Evolutionary conservation across 1,140 invertebrate species (phyloP).

Genomic region (Nasonia giraulti): DNA sequence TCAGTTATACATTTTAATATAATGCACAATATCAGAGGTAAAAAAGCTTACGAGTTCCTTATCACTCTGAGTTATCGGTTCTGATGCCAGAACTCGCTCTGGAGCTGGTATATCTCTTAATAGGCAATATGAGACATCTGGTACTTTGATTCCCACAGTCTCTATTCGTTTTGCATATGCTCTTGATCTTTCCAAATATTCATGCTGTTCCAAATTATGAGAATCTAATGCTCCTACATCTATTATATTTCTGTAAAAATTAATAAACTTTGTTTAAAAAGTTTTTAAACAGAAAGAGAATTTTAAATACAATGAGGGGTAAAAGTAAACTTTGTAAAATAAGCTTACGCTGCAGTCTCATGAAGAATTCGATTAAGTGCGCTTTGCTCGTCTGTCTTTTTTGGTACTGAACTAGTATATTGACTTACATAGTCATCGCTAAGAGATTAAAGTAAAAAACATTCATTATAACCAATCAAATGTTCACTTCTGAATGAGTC

Average conservation of each 20-base stretch:
- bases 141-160: constrained; percentile 71
- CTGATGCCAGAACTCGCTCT: constrained; percentile 76
- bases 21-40: constrained; percentile 1
- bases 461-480: constrained; percentile 48
- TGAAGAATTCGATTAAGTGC: constrained; percentile 90
- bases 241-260: constrained; percentile 84
- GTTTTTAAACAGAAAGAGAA: neutral
- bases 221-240: constrained; percentile 88
- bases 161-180: constrained; percentile 80
- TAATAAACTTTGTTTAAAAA: constrained; percentile 33
- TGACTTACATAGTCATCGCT: constrained; percentile 80
- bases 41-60: constrained; percentile 75
- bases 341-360: constrained; percentile 89
- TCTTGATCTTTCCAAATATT: constrained; percentile 85
- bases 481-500: constrained; percentile 9
- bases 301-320: neutral
- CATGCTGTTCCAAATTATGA: constrained; percentile 86
- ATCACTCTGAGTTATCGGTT: constrained; percentile 74
- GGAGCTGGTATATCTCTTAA: constrained; percentile 78
- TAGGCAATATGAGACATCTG: constrained; percentile 69
- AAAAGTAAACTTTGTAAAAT: constrained; percentile 19
- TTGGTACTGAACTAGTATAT: constrained; percentile 80
- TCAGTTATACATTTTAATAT: constrained; percentile 7
- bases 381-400: constrained; percentile 91
- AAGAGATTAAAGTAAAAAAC: constrained; percentile 58